Percentiles rank a stretch among this genome's conserved stretches.
Evolutionary conservation across 2,888 invertebrate species (phyloP).

Genomic region (Xestia ashworthii): DNA sequence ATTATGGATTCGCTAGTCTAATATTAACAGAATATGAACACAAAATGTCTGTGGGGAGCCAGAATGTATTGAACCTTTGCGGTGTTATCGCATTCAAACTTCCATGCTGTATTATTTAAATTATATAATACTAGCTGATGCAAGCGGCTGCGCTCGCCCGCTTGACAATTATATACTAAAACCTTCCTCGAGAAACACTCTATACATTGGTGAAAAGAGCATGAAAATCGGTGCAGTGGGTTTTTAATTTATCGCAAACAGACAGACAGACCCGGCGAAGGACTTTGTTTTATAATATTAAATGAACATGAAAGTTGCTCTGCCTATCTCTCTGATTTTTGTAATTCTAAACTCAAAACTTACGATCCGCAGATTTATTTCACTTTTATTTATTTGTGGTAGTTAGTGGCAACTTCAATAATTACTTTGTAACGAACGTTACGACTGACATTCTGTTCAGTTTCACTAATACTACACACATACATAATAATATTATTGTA

Average conservation of each 20-base stretch:
- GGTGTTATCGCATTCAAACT: slow-evolving; percentile 1
- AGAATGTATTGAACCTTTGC: neutral
- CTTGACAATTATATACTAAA: too few species aligned
- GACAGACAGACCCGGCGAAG: too few species aligned
- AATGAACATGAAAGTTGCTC: neutral
- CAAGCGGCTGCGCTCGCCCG: too few species aligned
- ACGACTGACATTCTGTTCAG: neutral
- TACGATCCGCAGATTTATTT: neutral
- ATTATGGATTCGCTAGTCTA: slow-evolving; percentile 33
- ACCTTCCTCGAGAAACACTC: too few species aligned
- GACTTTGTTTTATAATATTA: too few species aligned
- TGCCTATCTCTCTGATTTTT: neutral
- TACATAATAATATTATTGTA: neutral
- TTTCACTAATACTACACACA: neutral
- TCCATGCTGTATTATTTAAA: neutral
- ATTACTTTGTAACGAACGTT: neutral
- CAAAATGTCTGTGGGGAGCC: slow-evolving; percentile 5
- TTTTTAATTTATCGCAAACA: too few species aligned
- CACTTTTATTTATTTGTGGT: neutral
- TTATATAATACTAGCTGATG: neutral
- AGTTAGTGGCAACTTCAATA: neutral
- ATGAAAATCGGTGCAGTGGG: too few species aligned
- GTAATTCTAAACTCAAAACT: neutral
- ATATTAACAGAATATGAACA: slow-evolving; percentile 27
- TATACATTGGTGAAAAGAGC: too few species aligned